These are phyloP conservation scores for Euleptes europaea DNA, from an alignment of 2,113 vertebrate genomes.

Conservation along the genomic window DNA sequence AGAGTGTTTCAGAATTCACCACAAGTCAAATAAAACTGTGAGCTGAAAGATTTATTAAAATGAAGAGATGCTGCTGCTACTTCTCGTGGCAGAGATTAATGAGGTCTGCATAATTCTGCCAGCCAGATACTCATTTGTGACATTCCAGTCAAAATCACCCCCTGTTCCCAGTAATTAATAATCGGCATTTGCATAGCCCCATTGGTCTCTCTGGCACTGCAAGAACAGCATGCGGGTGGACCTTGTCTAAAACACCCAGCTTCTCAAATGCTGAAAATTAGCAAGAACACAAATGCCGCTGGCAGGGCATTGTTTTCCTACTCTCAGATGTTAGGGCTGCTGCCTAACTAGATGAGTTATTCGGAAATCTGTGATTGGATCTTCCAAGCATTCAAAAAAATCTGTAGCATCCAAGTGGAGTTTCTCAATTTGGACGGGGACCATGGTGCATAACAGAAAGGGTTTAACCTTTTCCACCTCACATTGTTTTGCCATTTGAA, in stretches of 20 bases:
- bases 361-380: neutral
- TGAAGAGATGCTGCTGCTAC: neutral
- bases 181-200: neutral
- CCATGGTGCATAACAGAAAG: too few species aligned
- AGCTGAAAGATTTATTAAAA: neutral
- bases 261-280: neutral
- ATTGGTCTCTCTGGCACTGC: neutral
- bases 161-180: neutral
- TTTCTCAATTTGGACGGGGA: too few species aligned
- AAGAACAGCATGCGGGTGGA: neutral
- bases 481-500: too few species aligned
- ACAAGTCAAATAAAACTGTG: neutral
- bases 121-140: neutral
- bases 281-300: neutral
- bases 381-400: too few species aligned
- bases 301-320: too few species aligned
- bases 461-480: too few species aligned
- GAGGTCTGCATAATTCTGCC: neutral
- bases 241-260: neutral
- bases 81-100: neutral
- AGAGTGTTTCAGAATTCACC: slow-evolving; percentile 37
- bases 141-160: fast-evolving
- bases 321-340: neutral
- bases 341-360: neutral
- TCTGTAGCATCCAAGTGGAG: too few species aligned